Evolutionary conservation across 2,113 vertebrate species (phyloP), one percentile per base, ranked within the genome.

Genomic region (Scophthalmus maximus): DNA sequence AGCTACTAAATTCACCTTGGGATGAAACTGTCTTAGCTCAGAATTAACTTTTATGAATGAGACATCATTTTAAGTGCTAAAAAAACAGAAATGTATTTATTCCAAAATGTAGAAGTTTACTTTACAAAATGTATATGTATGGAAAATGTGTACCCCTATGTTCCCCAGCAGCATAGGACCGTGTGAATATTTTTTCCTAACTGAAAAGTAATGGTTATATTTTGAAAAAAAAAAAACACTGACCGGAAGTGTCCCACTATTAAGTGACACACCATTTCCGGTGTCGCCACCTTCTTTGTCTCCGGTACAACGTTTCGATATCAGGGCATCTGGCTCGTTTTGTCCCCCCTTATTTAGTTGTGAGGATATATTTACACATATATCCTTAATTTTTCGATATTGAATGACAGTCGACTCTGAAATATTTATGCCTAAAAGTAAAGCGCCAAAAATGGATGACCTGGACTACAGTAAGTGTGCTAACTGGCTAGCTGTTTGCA

Each of bases 391-490:
- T 90, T 46, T 89, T 89, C 81, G 60, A 85, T 91, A 81, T 91
- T 94, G 92, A 91, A 94, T 94, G 94, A 94, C 94, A 92, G 88
- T 94, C 93, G 91, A 93, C 82, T 93, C 91, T 92, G 92, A 93
- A 79, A 89, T 92, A 94, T 94, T 93, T 91, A 94, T 94, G 94
- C 94, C 93, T 94, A 94, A 94, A 92, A 94, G 88, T 90, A 94
- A 94, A 94, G 88, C 94, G 77, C 94, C 93, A 65, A 94, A 94
- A 91, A 94, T 94, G 94, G 94, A 94, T 89, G 94, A 94, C 73
- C 88, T 94, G 93, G 94, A 94, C 91, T 94, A 94, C 93, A 94
- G 94, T 94, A 89, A 94, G 94, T 93, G 32, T 11, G 29, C 17
- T 63, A 29, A 50, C 44, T 38, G 58, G 67, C 68, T 29, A 73